phyloP scores from a whole-genome alignment of 2,888 invertebrate genomes.

The Cheilosia pagana region DNA sequence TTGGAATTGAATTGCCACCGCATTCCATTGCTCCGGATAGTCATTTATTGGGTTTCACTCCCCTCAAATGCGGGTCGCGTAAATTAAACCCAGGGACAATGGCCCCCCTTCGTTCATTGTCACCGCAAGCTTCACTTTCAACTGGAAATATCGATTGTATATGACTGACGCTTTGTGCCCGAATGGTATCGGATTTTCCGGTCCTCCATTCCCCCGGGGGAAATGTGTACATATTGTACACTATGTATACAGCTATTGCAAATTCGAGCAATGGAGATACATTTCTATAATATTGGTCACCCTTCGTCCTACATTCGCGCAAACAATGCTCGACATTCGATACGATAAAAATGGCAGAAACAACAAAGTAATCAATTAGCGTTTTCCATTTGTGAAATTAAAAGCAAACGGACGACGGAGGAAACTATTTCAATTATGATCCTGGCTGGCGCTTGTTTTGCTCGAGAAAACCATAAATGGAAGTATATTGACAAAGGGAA shows the following conservation, averaged over 20 bases:
- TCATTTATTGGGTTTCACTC: not conserved
- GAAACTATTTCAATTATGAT: conserved; percentile 61
- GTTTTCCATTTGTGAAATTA: conserved; percentile 65
- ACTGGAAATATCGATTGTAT: conserved; percentile 43
- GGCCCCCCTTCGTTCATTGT: conserved; percentile 2
- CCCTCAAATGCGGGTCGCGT: conserved; percentile 20
- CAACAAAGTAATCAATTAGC: conserved; percentile 65
- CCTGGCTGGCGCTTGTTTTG: conserved; percentile 4
- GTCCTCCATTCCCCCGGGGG: conserved; percentile 4
- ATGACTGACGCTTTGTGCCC: conserved; percentile 3
- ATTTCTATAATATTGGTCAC: conserved; percentile 26
- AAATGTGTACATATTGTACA: not conserved
- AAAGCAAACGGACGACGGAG: conserved; percentile 24
- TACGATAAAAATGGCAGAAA: conserved; percentile 57
- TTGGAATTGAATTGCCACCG: not conserved
- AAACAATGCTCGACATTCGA: conserved; percentile 54
- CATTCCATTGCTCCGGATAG: not conserved
- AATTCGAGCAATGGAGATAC: conserved; percentile 24
- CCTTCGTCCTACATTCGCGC: conserved; percentile 1
- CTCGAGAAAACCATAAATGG: conserved; percentile 28
- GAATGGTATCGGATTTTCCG: conserved; percentile 23
- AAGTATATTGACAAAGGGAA: conserved; percentile 31
- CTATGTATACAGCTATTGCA: conserved; percentile 3
- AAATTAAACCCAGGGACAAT: conserved; percentile 17
- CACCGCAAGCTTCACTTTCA: conserved; percentile 35